Conservation (phyloP, 2,113 vertebrate species). For the Corydoras sp. region DNA sequence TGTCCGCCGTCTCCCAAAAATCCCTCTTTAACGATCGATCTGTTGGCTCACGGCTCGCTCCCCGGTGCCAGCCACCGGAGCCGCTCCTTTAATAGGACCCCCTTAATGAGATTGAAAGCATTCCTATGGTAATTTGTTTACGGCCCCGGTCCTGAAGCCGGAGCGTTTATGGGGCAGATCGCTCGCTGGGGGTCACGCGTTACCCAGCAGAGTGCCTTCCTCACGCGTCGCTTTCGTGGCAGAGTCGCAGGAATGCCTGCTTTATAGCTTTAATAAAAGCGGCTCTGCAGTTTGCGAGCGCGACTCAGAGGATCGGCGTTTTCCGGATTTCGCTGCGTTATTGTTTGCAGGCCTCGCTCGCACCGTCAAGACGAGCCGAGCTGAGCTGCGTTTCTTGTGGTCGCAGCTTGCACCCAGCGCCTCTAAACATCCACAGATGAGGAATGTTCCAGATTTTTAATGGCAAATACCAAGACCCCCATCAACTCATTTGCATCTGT, state of each 20-base stretch:
- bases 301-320: slow-evolving; percentile 42
- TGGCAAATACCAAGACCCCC: slow-evolving; percentile 22
- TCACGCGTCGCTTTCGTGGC: slow-evolving; percentile 49
- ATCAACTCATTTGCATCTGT: slow-evolving; percentile 65
- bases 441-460: slow-evolving; percentile 61
- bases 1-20: slow-evolving; percentile 1
- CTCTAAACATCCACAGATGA: slow-evolving; percentile 72
- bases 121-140: slow-evolving; percentile 31
- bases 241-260: slow-evolving; percentile 61
- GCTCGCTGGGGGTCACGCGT: slow-evolving; percentile 35
- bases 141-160: background rate
- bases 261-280: slow-evolving; percentile 68
- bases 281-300: slow-evolving; percentile 17
- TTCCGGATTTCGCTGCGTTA: slow-evolving; percentile 46
- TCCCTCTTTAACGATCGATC: background rate
- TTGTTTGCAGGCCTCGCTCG: slow-evolving; percentile 66
- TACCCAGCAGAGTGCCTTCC: slow-evolving; percentile 39
- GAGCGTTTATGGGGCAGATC: slow-evolving; percentile 16
- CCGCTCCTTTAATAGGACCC: background rate
- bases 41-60: background rate
- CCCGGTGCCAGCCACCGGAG: background rate
- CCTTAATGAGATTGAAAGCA: slow-evolving; percentile 11
- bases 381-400: slow-evolving; percentile 53
- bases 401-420: slow-evolving; percentile 68
- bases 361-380: slow-evolving; percentile 36